Evolutionary conservation across 2,888 invertebrate genomes (phyloP).

Genomic region (Ephialtes manifestator): DNA sequence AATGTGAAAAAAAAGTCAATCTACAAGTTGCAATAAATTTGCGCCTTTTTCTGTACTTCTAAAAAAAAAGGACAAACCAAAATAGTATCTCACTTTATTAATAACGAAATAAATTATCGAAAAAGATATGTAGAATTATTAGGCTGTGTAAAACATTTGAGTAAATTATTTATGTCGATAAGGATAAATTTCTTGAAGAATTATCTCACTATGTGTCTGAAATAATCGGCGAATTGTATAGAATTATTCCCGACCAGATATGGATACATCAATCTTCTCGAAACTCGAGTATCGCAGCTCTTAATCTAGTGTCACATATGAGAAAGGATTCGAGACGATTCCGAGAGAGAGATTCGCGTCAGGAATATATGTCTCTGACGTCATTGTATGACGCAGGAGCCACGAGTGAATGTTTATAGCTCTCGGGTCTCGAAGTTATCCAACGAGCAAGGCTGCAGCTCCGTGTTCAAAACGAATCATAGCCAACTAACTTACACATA

Average conservation of each 20-base stretch:
- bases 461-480: conserved; percentile 35
- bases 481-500: not conserved
- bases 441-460: conserved; percentile 47
- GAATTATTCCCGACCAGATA: not conserved
- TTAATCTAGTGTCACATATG: conserved; percentile 3
- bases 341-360: conserved; percentile 66
- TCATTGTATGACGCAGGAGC: conserved; percentile 75
- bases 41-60: no score
- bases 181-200: not conserved
- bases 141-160: no score
- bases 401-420: conserved; percentile 54
- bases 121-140: no score
- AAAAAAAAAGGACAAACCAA: no score
- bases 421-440: conserved; percentile 52
- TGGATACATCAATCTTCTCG: not conserved
- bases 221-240: not conserved
- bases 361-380: conserved; percentile 73
- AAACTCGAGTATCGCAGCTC: not conserved
- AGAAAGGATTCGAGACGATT: conserved; percentile 55
- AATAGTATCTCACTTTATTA: no score
- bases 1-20: no score
- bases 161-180: no score
- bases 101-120: no score
- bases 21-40: no score
- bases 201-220: not conserved